Conservation (phyloP, 1,140 invertebrate species). For the Babylonia areolata region DNA sequence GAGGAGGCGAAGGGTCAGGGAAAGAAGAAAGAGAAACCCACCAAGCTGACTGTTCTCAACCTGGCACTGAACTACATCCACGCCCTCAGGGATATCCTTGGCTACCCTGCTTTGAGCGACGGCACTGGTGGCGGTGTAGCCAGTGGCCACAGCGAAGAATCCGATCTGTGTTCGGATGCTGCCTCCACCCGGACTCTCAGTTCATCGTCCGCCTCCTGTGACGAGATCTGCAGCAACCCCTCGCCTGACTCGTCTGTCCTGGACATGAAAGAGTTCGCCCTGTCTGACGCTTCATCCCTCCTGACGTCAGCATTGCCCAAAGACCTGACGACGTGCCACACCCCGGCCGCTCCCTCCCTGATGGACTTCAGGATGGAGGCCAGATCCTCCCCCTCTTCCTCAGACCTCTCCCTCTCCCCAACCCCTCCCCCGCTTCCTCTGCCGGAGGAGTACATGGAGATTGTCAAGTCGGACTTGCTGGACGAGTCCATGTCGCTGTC, state of each 20-base stretch:
- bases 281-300: background rate
- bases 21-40: slow-evolving; percentile 84
- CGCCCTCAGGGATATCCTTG: slow-evolving; percentile 79
- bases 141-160: background rate
- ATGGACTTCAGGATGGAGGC: slow-evolving; percentile 8
- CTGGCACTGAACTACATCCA: slow-evolving; percentile 92
- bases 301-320: background rate
- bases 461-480: background rate
- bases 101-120: slow-evolving; percentile 24
- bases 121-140: background rate
- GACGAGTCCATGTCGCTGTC: slow-evolving; percentile 18
- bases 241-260: background rate
- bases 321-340: background rate
- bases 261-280: slow-evolving; percentile 23
- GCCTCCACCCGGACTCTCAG: slow-evolving; percentile 1
- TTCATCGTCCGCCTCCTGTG: slow-evolving; percentile 12
- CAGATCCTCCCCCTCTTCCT: slow-evolving; percentile 23
- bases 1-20: slow-evolving; percentile 46
- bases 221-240: slow-evolving; percentile 31
- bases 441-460: slow-evolving; percentile 26
- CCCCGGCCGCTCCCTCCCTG: background rate
- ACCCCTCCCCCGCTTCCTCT: slow-evolving; percentile 22
- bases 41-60: slow-evolving; percentile 91
- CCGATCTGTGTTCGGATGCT: slow-evolving; percentile 1
- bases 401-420: slow-evolving; percentile 1